These are phyloP conservation scores for Pachyramphus minor DNA, from an alignment of 2,113 vertebrate genomes.

Conservation along the genomic window DNA sequence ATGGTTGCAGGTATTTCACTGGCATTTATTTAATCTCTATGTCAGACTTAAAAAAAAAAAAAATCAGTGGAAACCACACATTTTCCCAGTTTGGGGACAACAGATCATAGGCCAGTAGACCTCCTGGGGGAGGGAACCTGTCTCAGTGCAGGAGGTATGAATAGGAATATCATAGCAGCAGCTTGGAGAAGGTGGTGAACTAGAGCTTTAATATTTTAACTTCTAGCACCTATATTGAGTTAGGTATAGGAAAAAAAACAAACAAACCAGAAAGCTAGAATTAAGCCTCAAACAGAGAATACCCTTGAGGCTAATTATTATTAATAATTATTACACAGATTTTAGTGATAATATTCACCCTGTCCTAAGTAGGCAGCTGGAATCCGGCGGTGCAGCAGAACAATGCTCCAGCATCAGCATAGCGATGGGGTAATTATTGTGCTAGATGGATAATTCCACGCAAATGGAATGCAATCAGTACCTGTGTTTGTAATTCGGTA, in stretches of 20 bases:
- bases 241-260: neutral
- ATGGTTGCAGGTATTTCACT: neutral
- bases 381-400: neutral
- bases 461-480: neutral
- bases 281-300: neutral
- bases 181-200: neutral
- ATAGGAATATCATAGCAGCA: neutral
- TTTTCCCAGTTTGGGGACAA: neutral
- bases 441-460: neutral
- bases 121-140: neutral
- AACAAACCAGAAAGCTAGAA: neutral
- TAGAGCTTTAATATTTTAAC: neutral
- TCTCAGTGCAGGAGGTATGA: neutral
- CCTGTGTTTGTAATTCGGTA: neutral
- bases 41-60: neutral
- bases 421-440: neutral
- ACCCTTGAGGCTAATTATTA: neutral
- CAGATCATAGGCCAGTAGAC: neutral
- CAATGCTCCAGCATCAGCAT: neutral
- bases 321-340: constrained; percentile 30
- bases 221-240: neutral
- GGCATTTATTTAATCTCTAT: neutral
- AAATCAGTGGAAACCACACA: neutral
- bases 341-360: neutral
- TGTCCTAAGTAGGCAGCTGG: neutral